Base-by-base conservation (phyloP, 2,797 vertebrate genomes). In the Spea hammondii region DNA sequence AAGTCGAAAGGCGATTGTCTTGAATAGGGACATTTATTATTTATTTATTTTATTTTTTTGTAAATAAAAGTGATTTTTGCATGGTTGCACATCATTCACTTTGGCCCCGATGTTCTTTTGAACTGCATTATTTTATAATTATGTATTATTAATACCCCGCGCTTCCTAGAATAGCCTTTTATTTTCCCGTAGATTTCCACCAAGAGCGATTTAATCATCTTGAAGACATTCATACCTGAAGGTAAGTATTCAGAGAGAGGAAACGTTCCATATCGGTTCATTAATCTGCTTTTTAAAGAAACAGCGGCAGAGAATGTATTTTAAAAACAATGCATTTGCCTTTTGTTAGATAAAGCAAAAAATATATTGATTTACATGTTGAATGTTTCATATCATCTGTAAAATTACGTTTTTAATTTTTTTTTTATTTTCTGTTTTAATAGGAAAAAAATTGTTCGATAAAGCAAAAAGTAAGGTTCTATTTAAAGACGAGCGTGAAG, bases 1-100 rank as follows among this genome's bases (percentile, higher is more conserved):
- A 50, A 51, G 46, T 65, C n/a, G n/a, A 44, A 47, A 11, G 10
- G 13, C 9, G 54, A 32, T 51, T 73, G 64, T 64, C 14, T 32
- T 48, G 8, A 65, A 65, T 50, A 64, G 72, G 32, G 72, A 5
- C 60, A 74, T 74, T 65, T 7, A 53, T 74, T 69, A 17, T 8
- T 51, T 14, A 14, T 14, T 49, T 69, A 50, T 53, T 67, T 49
- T 1, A 0, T 46, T 3, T 9, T 32, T 13, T 9, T 32, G 4
- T 14, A 51, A 69, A 50, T 69, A 17, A n/a, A 49, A 51, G 49
- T 10, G 46, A 69, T 17, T n/a, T 50, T 48, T 51, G 67, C 49
- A 51, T 51, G n/a, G 17, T 48, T 69, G n/a, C 67, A 69, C 14
- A 9, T 12, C 48, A 69, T 69, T 69, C 50, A 51, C 48, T 67